phyloP scores from a whole-genome alignment of 2,797 vertebrate genomes.

The Paedocypris micromegethes region DNA sequence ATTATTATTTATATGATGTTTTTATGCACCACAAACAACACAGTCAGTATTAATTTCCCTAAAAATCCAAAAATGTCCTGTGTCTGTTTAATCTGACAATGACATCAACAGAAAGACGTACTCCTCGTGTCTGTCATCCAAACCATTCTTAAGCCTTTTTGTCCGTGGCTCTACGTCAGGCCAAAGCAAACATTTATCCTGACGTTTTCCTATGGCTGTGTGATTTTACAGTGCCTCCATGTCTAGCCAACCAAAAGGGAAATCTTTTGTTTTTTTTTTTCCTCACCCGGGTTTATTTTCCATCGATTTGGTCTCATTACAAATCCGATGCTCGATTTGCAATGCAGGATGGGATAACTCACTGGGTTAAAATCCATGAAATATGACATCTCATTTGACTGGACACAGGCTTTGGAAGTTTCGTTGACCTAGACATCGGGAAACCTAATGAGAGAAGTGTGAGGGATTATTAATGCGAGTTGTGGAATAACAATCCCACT shows the following conservation, averaged over 20 bases:
- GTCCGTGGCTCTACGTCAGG: background rate
- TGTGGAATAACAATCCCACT: slow-evolving; percentile 22
- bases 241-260: slow-evolving; percentile 43
- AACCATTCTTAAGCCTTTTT: slow-evolving; percentile 27
- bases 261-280: slow-evolving; percentile 38
- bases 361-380: background rate
- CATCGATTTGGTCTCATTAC: slow-evolving; percentile 13
- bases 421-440: background rate
- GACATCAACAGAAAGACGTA: slow-evolving; percentile 30
- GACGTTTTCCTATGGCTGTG: slow-evolving; percentile 37
- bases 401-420: too few species aligned
- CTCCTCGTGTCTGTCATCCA: slow-evolving; percentile 25
- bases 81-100: slow-evolving; percentile 6
- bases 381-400: too few species aligned
- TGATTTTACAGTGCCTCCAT: slow-evolving; percentile 39
- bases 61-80: too few species aligned
- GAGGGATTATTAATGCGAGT: slow-evolving; percentile 28
- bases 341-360: slow-evolving; percentile 13
- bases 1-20: too few species aligned
- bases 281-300: slow-evolving; percentile 32
- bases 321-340: slow-evolving; percentile 20
- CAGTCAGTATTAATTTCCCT: too few species aligned
- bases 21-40: too few species aligned
- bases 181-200: slow-evolving; percentile 46
- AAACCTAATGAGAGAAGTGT: slow-evolving; percentile 6